A percentile compares a stretch with the other conserved stretches of the same genome.
Conservation (phyloP, 1,140 invertebrate genomes). For the Drosophila sulfurigaster region DNA sequence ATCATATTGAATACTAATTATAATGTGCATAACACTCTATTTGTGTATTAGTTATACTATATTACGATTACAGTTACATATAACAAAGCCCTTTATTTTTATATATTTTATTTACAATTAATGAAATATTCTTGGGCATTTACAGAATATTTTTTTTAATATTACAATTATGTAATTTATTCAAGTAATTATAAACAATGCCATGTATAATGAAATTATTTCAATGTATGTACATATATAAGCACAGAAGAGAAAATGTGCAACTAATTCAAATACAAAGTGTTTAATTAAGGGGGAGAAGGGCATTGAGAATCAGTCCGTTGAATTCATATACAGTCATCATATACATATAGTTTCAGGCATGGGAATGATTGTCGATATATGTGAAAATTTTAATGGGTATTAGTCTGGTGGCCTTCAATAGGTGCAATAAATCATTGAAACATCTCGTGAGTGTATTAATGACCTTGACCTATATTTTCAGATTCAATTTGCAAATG, state of each 20-base stretch:
- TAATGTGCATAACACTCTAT: constrained; percentile 17
- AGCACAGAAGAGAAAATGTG: constrained; percentile 26
- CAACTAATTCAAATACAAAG: constrained; percentile 14
- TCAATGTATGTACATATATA: constrained; percentile 23
- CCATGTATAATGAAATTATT: constrained; percentile 22
- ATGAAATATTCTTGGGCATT: constrained; percentile 39
- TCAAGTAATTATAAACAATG: constrained; percentile 28
- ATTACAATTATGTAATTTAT: constrained; percentile 31
- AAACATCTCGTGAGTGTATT: constrained; percentile 14
- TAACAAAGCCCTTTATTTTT: constrained; percentile 12
- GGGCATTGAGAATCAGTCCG: background rate
- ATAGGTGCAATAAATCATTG: constrained; percentile 29
- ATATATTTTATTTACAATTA: constrained; percentile 24
- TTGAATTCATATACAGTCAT: background rate
- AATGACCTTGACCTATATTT: constrained; percentile 66
- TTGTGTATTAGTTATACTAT: constrained; percentile 17
- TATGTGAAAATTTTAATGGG: background rate
- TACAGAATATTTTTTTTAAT: constrained; percentile 27
- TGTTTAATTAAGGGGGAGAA: constrained; percentile 24
- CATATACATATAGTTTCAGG: constrained; percentile 1
- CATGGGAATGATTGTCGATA: constrained; percentile 16
- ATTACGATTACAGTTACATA: constrained; percentile 7
- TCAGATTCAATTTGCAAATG: constrained; percentile 2
- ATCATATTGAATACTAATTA: constrained; percentile 16
- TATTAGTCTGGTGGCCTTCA: background rate